Evolutionary conservation across 2,113 vertebrate species (phyloP).

Genomic region (Nothoprocta perdicaria): DNA sequence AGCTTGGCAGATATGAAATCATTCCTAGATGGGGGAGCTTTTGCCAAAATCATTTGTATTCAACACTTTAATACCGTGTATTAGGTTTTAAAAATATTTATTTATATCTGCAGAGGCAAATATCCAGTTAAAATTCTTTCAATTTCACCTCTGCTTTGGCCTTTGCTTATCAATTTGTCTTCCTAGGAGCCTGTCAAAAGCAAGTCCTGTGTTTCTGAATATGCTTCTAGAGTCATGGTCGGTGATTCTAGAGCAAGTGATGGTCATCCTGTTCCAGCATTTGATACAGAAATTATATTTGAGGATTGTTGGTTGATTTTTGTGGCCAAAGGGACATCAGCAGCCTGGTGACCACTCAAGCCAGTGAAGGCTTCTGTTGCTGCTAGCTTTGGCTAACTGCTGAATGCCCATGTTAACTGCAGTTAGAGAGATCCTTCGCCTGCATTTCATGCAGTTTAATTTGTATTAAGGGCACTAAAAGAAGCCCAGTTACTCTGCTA

Average conservation of each 20-base stretch:
- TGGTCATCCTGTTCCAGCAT: conserved; percentile 31
- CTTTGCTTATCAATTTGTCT: conserved; percentile 24
- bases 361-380: background rate
- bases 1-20: conserved; percentile 76
- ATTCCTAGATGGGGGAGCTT: conserved; percentile 72
- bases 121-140: conserved; percentile 41
- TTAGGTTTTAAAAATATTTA: conserved; percentile 51
- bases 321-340: background rate
- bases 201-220: conserved; percentile 46
- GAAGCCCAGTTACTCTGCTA: background rate
- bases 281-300: conserved; percentile 55
- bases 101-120: conserved; percentile 60
- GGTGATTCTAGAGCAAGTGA: conserved; percentile 65
- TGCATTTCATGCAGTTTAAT: background rate
- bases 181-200: conserved; percentile 3
- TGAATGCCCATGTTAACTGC: background rate
- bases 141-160: conserved; percentile 25
- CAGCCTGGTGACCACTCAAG: background rate
- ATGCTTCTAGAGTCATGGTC: conserved; percentile 61
- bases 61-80: conserved; percentile 45
- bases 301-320: conserved; percentile 38
- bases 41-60: conserved; percentile 69
- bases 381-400: background rate
- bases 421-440: background rate
- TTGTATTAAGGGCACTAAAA: background rate